Conservation (phyloP, 2,888 invertebrate species). For the Oxystoma pomonae region DNA sequence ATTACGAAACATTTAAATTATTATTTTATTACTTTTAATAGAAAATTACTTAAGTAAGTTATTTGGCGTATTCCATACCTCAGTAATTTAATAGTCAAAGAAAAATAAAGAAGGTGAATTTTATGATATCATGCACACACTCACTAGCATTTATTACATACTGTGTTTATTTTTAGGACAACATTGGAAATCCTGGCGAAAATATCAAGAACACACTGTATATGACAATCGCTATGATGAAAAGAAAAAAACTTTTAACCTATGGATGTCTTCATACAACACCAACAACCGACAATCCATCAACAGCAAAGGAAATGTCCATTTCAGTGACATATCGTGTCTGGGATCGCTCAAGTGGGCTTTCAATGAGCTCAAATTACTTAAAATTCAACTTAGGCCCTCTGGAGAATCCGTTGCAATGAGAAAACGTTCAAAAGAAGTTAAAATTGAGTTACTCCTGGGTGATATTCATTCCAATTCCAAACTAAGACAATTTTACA, state of each 20-base stretch:
- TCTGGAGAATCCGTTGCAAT: conserved; percentile 23
- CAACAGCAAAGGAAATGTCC: conserved; percentile 32
- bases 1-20: too few species aligned
- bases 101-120: neutral
- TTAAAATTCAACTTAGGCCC: conserved; percentile 50
- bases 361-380: conserved; percentile 53
- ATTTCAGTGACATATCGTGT: conserved; percentile 47
- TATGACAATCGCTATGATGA: conserved; percentile 35
- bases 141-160: too few species aligned
- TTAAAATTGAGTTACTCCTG: conserved; percentile 49
- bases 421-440: conserved; percentile 22
- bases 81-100: neutral
- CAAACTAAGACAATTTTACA: conserved; percentile 46
- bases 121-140: too few species aligned
- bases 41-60: too few species aligned
- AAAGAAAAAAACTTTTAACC: conserved; percentile 30
- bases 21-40: too few species aligned
- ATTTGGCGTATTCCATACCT: too few species aligned
- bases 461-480: conserved; percentile 52
- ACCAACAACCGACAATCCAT: conserved; percentile 29
- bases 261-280: conserved; percentile 30
- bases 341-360: conserved; percentile 50
- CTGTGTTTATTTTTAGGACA: conserved; percentile 34
- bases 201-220: conserved; percentile 41
- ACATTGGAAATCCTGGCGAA: conserved; percentile 39